Percentiles rank a stretch among this genome's conserved stretches.
Conservation (phyloP, 2,113 vertebrate genomes). For the Melanocharis versteri region DNA sequence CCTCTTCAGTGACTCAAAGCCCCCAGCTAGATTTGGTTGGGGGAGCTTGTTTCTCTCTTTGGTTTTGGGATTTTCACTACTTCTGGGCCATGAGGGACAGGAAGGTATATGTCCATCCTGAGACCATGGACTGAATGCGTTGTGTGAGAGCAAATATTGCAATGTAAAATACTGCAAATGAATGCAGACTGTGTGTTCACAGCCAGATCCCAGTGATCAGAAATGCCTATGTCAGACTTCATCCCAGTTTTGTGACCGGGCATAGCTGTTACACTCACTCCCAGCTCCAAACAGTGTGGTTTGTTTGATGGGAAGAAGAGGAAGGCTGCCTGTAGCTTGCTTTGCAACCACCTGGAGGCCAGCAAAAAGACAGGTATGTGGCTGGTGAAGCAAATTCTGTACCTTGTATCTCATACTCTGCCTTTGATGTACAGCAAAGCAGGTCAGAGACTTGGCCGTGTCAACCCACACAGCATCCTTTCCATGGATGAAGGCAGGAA, state of each 20-base stretch:
- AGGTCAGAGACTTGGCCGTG: background rate
- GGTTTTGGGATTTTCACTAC: background rate
- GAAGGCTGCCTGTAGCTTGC: background rate
- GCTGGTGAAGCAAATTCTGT: background rate
- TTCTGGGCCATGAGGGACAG: background rate
- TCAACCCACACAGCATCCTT: background rate
- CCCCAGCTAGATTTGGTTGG: background rate
- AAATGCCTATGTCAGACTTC: background rate
- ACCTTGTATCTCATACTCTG: background rate
- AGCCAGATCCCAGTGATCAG: background rate
- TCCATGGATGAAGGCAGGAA: background rate
- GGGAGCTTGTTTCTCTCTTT: background rate
- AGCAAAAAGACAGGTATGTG: background rate
- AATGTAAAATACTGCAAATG: background rate
- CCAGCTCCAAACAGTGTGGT: background rate
- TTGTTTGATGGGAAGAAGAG: background rate
- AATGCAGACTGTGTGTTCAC: background rate
- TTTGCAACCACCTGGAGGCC: background rate
- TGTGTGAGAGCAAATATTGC: background rate
- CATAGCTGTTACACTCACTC: rapidly evolving
- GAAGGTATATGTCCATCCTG: background rate
- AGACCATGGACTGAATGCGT: background rate
- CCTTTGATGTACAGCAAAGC: background rate
- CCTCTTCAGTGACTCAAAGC: background rate
- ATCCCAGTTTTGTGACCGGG: background rate